A percentile compares a stretch with the other conserved stretches of the same genome.
Conservation (phyloP, 2,888 invertebrate genomes). For the Myopa testacea region DNA sequence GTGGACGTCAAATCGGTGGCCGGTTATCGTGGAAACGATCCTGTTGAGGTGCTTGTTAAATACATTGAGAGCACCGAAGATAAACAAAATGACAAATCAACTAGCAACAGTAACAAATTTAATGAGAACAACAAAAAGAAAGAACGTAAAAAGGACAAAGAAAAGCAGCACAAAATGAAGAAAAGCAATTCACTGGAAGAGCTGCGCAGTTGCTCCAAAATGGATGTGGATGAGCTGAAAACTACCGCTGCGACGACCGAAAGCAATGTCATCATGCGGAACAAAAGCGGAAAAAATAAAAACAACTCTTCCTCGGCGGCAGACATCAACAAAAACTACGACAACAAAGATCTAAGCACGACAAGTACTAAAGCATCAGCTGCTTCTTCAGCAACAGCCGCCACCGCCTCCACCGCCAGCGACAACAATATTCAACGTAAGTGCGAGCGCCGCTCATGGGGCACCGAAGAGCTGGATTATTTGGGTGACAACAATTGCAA, state of each 20-base stretch:
- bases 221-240: slow-evolving; percentile 75
- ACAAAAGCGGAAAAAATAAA: slow-evolving; percentile 52
- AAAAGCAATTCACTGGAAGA: slow-evolving; percentile 86
- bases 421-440: slow-evolving; percentile 54
- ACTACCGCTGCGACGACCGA: slow-evolving; percentile 61
- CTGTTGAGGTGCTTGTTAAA: slow-evolving; percentile 81
- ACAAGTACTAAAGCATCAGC: slow-evolving; percentile 22
- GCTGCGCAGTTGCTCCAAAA: slow-evolving; percentile 78
- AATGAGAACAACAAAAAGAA: slow-evolving; percentile 60
- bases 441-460: slow-evolving; percentile 75
- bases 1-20: slow-evolving; percentile 74
- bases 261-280: slow-evolving; percentile 64
- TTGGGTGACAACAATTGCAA: slow-evolving; percentile 55
- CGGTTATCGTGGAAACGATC: slow-evolving; percentile 83
- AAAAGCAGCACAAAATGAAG: slow-evolving; percentile 69
- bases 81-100: slow-evolving; percentile 53
- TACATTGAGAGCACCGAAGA: slow-evolving; percentile 78
- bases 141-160: slow-evolving; percentile 68
- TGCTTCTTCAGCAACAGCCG: slow-evolving; percentile 34
- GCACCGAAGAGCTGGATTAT: slow-evolving; percentile 74
- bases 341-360: slow-evolving; percentile 41
- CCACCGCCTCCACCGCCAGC: slow-evolving; percentile 40
- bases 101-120: slow-evolving; percentile 40
- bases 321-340: slow-evolving; percentile 60
- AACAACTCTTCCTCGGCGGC: slow-evolving; percentile 58